Percentiles rank a stretch among this genome's conserved stretches.
Evolutionary conservation across 2,113 vertebrate genomes (phyloP).

Genomic region (Bubo scandiacus): DNA sequence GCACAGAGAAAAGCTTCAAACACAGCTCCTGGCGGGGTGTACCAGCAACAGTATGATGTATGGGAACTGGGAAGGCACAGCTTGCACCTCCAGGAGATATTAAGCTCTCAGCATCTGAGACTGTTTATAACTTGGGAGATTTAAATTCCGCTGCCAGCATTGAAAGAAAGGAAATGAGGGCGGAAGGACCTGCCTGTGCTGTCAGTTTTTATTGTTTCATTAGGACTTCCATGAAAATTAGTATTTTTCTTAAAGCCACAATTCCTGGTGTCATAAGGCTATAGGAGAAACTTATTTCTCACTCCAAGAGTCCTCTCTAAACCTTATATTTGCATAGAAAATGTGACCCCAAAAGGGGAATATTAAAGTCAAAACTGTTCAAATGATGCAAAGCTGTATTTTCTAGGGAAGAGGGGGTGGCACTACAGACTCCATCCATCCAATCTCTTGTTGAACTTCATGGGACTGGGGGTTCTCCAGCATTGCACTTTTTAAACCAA

Average conservation of each 20-base stretch:
- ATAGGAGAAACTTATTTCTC: neutral
- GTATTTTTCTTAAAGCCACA: neutral
- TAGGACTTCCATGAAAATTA: neutral
- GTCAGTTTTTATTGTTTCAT: neutral
- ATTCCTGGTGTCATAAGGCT: neutral
- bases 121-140: neutral
- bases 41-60: neutral
- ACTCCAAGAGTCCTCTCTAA: neutral
- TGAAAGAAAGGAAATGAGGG: neutral
- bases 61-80: neutral
- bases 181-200: neutral
- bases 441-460: neutral
- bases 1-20: neutral
- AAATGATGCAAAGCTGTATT: neutral
- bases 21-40: neutral
- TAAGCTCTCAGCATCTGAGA: neutral
- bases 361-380: neutral
- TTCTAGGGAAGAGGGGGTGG: neutral
- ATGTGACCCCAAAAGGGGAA: neutral
- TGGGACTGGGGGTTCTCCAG: neutral
- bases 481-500: neutral
- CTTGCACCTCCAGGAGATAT: neutral
- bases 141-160: neutral
- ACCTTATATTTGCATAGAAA: neutral
- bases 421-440: neutral